Evolutionary conservation across 92 coral and sea anemone genomes (phyloP).

Genomic region (Virgularia gustaviana): DNA sequence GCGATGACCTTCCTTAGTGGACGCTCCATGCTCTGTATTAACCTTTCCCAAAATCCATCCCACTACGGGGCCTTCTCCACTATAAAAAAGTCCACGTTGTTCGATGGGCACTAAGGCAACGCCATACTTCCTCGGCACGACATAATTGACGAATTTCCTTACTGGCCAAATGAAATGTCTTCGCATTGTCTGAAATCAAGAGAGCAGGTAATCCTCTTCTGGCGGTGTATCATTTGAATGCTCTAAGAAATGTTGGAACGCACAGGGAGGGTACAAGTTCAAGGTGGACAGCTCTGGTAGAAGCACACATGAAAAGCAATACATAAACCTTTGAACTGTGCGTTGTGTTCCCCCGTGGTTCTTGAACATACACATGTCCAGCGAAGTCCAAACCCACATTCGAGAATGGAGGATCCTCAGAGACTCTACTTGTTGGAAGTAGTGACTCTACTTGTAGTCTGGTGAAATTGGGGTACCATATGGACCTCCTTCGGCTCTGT

Average conservation of each 20-base stretch:
- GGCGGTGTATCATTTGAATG: background rate
- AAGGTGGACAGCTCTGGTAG: constrained; percentile 1
- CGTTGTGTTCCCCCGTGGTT: too few relatives aligned
- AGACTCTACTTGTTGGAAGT: background rate
- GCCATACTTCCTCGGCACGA: constrained; percentile 4
- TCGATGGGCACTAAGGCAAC: background rate
- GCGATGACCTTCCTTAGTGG: background rate
- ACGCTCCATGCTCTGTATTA: background rate
- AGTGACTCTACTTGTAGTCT: too few relatives aligned
- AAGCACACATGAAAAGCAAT: background rate
- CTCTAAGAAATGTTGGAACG: background rate
- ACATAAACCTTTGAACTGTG: too few relatives aligned
- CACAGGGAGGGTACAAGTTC: background rate
- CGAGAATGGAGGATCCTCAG: too few relatives aligned
- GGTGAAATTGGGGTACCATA: too few relatives aligned
- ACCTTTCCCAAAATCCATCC: too few relatives aligned
- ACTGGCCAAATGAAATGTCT: background rate
- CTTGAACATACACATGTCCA: too few relatives aligned
- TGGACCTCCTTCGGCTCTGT: background rate
- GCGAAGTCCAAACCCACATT: too few relatives aligned
- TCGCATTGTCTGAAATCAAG: background rate
- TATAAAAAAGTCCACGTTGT: too few relatives aligned
- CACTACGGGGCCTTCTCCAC: too few relatives aligned
- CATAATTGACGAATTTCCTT: constrained; percentile 5
- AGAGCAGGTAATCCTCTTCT: background rate